Evolutionary conservation across 1,140 invertebrate genomes (phyloP).

Genomic region (Drosophila sp.): DNA sequence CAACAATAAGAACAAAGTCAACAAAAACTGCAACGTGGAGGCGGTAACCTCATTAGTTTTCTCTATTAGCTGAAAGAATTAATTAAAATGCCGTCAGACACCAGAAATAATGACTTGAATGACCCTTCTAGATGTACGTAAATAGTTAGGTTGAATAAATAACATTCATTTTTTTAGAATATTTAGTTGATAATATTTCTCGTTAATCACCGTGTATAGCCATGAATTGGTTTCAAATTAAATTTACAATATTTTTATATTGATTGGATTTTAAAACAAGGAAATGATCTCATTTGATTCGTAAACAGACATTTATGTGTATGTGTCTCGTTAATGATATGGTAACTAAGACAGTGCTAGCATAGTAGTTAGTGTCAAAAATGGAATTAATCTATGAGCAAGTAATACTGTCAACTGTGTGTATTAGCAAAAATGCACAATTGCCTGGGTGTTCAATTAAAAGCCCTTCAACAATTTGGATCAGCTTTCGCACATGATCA

Average conservation of each 20-base stretch:
- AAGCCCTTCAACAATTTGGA: conserved; percentile 43
- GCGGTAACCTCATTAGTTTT: conserved; percentile 32
- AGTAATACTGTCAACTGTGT: neutral
- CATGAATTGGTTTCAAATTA: neutral
- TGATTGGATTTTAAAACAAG: no score
- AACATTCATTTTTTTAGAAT: neutral
- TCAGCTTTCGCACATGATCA: conserved; percentile 38
- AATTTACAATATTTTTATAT: neutral
- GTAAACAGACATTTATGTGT: neutral
- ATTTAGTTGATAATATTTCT: neutral
- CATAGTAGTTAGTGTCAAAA: conserved; percentile 52
- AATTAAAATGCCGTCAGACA: conserved; percentile 44
- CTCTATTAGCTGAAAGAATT: conserved; percentile 31
- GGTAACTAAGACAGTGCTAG: no score
- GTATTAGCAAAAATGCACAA: neutral
- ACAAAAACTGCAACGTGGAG: conserved; percentile 12
- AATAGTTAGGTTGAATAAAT: neutral
- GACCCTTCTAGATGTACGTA: conserved; percentile 1
- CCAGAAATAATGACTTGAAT: conserved; percentile 5
- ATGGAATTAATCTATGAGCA: conserved; percentile 42
- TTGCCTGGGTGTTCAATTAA: conserved; percentile 47
- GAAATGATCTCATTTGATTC: no score
- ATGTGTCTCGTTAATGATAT: neutral
- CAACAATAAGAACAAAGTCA: conserved; percentile 12
- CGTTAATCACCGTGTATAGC: neutral